phyloP scores from a whole-genome alignment of 2,113 vertebrate genomes.

The Colossoma macropomum region DNA sequence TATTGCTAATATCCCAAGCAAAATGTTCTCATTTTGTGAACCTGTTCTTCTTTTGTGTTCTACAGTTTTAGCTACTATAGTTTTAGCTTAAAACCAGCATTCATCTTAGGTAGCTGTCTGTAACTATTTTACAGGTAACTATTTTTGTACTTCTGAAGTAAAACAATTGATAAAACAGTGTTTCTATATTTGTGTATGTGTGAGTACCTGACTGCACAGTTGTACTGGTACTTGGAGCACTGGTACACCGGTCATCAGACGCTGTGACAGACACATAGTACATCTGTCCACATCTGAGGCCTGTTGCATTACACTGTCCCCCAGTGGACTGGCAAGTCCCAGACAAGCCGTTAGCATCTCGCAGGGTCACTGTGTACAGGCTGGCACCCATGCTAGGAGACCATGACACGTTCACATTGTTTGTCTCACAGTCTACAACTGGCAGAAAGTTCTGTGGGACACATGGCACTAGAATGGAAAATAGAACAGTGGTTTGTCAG shows the following conservation, averaged over 20 bases:
- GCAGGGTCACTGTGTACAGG: conserved; percentile 48
- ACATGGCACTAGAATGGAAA: conserved; percentile 52
- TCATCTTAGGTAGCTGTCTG: no score
- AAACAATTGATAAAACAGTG: no score
- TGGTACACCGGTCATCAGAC: conserved; percentile 52
- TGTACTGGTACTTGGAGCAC: conserved; percentile 24
- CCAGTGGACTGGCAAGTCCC: conserved; percentile 45
- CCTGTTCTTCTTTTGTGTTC: no score
- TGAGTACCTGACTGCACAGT: conserved; percentile 48
- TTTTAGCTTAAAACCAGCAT: no score
- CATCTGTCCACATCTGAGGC: conserved; percentile 50
- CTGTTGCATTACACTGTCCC: conserved; percentile 49
- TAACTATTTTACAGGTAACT: no score
- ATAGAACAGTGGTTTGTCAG: neutral
- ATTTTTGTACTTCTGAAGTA: no score
- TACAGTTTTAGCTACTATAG: no score
- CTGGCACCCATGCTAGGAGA: conserved; percentile 39
- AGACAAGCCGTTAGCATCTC: conserved; percentile 21
- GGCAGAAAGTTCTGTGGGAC: conserved; percentile 34
- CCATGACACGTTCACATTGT: conserved; percentile 53
- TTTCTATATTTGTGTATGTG: no score
- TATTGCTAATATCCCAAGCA: no score
- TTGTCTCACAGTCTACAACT: conserved; percentile 39
- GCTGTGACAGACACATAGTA: conserved; percentile 52
- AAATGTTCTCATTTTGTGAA: no score